Conservation (phyloP, 2,888 invertebrate genomes). For the Operophtera brumata region DNA sequence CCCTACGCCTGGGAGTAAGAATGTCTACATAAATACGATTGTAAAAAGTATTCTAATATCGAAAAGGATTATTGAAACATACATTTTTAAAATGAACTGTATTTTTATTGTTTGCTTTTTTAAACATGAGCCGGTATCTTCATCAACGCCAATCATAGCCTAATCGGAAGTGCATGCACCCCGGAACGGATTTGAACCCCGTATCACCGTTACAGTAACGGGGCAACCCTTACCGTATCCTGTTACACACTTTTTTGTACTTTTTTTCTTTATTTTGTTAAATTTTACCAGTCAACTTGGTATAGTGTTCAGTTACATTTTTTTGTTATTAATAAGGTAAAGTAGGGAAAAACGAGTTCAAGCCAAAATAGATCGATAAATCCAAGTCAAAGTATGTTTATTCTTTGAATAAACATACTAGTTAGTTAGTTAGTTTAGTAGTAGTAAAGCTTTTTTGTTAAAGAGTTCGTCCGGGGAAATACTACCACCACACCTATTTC, state of each 20-base stretch:
- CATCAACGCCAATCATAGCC: slow-evolving; percentile 21
- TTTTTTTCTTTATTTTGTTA: slow-evolving; percentile 2
- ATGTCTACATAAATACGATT: too few relatives aligned
- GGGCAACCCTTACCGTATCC: slow-evolving; percentile 24
- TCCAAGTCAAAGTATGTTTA: too few relatives aligned
- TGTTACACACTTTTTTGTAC: slow-evolving; percentile 24
- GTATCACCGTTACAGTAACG: slow-evolving; percentile 30
- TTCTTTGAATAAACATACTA: too few relatives aligned
- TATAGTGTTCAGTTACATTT: slow-evolving; percentile 31
- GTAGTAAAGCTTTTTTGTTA: too few relatives aligned
- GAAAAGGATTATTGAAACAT: neutral
- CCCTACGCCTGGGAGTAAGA: too few relatives aligned
- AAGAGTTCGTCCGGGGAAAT: too few relatives aligned
- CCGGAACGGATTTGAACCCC: slow-evolving; percentile 34
- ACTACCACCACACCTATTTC: too few relatives aligned
- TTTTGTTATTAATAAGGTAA: neutral
- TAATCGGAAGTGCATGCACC: slow-evolving; percentile 36
- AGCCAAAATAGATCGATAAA: neutral
- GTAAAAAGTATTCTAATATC: too few relatives aligned
- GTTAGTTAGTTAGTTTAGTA: too few relatives aligned
- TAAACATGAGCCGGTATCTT: slow-evolving; percentile 9
- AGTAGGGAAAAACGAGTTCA: neutral
- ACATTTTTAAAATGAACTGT: neutral
- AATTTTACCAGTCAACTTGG: slow-evolving; percentile 39
- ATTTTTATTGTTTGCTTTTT: neutral